These are phyloP conservation scores for Meandrina meandrites DNA, from an alignment of 92 coral and sea anemone genomes.

Conservation along the genomic window DNA sequence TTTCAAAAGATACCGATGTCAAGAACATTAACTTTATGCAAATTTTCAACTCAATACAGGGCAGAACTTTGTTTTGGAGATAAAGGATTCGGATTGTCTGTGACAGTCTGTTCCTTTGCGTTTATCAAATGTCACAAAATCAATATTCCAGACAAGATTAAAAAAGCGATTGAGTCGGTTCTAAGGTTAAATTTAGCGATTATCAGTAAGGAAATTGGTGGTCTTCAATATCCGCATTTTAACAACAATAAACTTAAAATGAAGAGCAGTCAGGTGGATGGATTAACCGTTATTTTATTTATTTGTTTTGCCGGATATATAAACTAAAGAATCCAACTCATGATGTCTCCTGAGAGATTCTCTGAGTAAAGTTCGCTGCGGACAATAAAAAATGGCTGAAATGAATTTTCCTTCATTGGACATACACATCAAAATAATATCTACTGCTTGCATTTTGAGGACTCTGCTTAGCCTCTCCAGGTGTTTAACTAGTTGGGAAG, in stretches of 20 bases:
- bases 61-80: neutral
- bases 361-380: neutral
- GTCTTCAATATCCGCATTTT: too few species aligned
- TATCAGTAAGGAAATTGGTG: neutral
- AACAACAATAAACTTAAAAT: too few species aligned
- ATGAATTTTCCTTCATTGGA: neutral
- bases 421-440: neutral
- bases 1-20: neutral
- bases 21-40: neutral
- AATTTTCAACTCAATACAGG: neutral
- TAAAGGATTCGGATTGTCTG: neutral
- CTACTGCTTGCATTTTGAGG: neutral
- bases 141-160: neutral
- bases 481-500: too few species aligned
- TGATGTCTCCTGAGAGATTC: neutral
- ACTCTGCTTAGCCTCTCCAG: neutral
- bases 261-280: too few species aligned
- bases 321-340: too few species aligned
- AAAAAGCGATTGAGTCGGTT: neutral
- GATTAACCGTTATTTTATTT: neutral
- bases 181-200: neutral
- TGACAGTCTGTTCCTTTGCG: neutral
- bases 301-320: neutral
- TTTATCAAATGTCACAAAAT: neutral
- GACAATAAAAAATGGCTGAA: neutral